phyloP scores from a whole-genome alignment of 1,140 invertebrate genomes.

The Drosophila gunungcola region DNA sequence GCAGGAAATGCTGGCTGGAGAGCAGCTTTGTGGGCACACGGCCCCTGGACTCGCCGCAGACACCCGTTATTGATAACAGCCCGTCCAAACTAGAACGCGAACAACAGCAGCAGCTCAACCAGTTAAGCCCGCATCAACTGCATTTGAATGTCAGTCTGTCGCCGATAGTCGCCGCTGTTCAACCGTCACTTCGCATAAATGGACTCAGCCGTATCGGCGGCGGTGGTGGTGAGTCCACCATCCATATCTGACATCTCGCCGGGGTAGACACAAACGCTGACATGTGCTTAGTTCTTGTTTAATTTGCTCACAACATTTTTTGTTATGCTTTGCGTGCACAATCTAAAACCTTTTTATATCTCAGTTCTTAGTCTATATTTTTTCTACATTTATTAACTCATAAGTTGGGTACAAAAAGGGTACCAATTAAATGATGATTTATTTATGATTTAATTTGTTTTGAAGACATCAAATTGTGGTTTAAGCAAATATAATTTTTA shows the following conservation, averaged over 20 bases:
- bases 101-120: conserved; percentile 35
- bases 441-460: too few relatives aligned
- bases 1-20: conserved; percentile 92
- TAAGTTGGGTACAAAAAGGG: too few relatives aligned
- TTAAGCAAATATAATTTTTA: too few relatives aligned
- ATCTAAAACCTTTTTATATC: too few relatives aligned
- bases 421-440: too few relatives aligned
- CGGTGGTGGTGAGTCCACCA: conserved; percentile 84
- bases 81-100: conserved; percentile 29
- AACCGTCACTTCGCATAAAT: conserved; percentile 77
- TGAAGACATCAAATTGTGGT: too few relatives aligned
- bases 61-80: conserved; percentile 87
- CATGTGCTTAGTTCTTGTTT: conserved; percentile 27
- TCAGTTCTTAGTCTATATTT: too few relatives aligned
- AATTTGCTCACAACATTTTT: conserved; percentile 1
- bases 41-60: conserved; percentile 93
- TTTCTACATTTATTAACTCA: too few relatives aligned
- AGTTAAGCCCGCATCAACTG: conserved; percentile 23
- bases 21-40: conserved; percentile 95
- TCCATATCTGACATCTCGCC: conserved; percentile 61
- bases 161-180: conserved; percentile 32
- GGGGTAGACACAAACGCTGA: background rate
- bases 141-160: conserved; percentile 38
- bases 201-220: conserved; percentile 74
- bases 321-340: background rate